Evolutionary conservation across 35 echinoderm and acorn worm genomes (phyloP).

Genomic region (Ophioderma brevispina): DNA sequence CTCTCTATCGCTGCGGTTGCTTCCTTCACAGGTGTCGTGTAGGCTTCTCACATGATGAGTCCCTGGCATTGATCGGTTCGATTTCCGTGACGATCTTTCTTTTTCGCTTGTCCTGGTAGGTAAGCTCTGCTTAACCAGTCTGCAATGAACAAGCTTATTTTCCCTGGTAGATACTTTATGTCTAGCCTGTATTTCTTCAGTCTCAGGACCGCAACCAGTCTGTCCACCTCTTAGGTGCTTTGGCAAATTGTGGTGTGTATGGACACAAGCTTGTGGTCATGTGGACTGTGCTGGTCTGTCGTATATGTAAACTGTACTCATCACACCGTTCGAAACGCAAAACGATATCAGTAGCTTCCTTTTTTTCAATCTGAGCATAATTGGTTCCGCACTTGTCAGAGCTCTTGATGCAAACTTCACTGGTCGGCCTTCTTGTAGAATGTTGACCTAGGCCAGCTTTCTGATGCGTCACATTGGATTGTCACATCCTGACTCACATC

Average conservation of each 20-base stretch:
- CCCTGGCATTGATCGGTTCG: conserved; percentile 51
- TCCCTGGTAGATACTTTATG: conserved; percentile 59
- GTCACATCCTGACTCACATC: conserved; percentile 29
- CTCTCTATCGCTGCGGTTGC: conserved; percentile 33
- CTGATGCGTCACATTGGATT: conserved; percentile 58
- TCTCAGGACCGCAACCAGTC: conserved; percentile 64
- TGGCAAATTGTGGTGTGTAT: conserved; percentile 33
- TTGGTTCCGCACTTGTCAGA: conserved; percentile 35
- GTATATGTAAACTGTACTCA: conserved; percentile 50
- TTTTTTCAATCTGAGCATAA: conserved; percentile 60
- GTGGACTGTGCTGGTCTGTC: conserved; percentile 61
- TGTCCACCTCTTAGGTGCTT: conserved; percentile 58
- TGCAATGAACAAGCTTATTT: conserved; percentile 63
- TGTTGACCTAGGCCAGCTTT: conserved; percentile 42
- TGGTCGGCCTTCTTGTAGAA: conserved; percentile 55
- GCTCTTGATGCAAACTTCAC: conserved; percentile 53
- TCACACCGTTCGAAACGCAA: conserved; percentile 53
- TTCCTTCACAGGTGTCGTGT: conserved; percentile 15
- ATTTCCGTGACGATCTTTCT: conserved; percentile 13
- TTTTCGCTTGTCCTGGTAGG: not conserved
- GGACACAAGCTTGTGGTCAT: too few species aligned
- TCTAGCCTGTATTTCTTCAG: conserved; percentile 47
- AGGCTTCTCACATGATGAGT: conserved; percentile 31
- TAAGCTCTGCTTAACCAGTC: conserved; percentile 77
- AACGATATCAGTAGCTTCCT: not conserved